phyloP scores from a whole-genome alignment of 2,113 vertebrate genomes.

The Gambusia affinis region DNA sequence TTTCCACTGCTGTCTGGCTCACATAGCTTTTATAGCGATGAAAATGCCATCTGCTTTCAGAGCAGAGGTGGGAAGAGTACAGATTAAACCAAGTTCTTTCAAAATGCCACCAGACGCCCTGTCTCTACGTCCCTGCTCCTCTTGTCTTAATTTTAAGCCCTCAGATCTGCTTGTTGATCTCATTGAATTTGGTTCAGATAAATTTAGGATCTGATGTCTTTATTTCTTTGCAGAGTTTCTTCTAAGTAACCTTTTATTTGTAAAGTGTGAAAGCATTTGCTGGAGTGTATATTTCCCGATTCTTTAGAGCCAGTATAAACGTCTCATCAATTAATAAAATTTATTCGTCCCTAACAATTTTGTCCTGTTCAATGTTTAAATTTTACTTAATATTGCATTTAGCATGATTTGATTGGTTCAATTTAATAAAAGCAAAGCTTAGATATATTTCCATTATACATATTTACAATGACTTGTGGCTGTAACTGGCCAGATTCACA shows the following conservation, averaged over 20 bases:
- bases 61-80: constrained; percentile 15
- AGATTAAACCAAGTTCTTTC: neutral
- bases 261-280: neutral
- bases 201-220: neutral
- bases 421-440: no score
- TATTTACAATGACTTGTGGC: no score
- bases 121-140: neutral
- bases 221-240: neutral
- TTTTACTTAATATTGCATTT: no score
- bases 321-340: no score
- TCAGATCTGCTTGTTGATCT: constrained; percentile 4
- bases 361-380: no score
- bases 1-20: neutral
- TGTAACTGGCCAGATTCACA: no score
- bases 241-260: neutral
- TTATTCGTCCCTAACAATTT: no score
- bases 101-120: constrained; percentile 26
- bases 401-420: no score
- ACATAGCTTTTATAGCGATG: constrained; percentile 9
- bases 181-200: neutral
- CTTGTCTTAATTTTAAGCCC: constrained; percentile 4
- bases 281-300: no score
- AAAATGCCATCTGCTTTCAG: constrained; percentile 43
- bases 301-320: no score
- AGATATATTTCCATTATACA: no score